phyloP scores from a whole-genome alignment of 2,113 vertebrate genomes.

The Corapipo altera region DNA sequence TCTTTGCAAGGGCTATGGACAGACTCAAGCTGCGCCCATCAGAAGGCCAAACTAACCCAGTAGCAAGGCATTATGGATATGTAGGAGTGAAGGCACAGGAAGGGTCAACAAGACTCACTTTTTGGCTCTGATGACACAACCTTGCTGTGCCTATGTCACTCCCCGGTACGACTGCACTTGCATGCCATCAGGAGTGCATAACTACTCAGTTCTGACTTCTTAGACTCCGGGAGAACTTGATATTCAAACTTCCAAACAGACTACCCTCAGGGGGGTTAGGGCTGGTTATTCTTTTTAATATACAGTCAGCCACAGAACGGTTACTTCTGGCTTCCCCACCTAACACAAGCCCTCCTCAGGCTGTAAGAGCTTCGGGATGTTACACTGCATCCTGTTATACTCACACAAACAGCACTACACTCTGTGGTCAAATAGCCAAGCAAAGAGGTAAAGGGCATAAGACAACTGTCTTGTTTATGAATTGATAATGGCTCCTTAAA shows the following conservation, averaged over 20 bases:
- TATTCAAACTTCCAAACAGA: background rate
- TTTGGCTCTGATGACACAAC: background rate
- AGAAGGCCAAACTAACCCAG: background rate
- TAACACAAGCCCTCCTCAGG: background rate
- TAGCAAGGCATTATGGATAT: background rate
- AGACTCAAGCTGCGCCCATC: background rate
- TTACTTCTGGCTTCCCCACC: background rate
- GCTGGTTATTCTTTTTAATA: background rate
- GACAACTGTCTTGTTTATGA: background rate
- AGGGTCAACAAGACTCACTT: background rate
- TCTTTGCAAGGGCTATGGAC: background rate
- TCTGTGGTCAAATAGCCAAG: background rate
- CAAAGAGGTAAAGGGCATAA: background rate
- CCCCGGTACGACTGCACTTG: fast-evolving
- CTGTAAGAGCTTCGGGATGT: background rate
- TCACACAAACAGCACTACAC: background rate
- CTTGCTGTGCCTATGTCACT: background rate
- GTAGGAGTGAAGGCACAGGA: background rate
- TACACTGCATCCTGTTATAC: fast-evolving
- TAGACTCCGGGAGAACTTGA: background rate
- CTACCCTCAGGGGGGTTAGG: background rate
- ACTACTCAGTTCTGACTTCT: background rate
- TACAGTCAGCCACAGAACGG: background rate
- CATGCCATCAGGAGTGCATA: background rate
- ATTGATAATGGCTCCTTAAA: background rate